Base-by-base conservation (phyloP, 2,113 vertebrate species). In the Tenrec ecaudatus region DNA sequence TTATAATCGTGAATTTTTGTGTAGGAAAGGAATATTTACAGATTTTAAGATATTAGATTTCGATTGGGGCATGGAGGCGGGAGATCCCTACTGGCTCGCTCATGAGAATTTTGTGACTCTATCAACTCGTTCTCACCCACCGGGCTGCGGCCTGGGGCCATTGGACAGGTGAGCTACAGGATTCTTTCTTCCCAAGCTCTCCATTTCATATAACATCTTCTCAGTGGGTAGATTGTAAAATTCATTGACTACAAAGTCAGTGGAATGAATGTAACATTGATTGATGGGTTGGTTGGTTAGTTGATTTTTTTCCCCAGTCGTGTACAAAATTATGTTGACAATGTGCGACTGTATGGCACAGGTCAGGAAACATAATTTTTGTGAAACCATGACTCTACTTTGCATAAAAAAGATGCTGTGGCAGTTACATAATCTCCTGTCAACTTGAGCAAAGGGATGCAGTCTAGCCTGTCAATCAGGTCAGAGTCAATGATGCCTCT, bases 281-380 rank as follows among this genome's bases (percentile, higher is more conserved):
- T 53, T 53, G 47, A 53, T 40, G 3, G 40, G 40, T 40, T 40
- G 40, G 40, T 40, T 40, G 40, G 40, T 40, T 40, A 7, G 69
- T 58, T 80, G 58, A 20, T 88, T 58, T 77, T 81, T 33, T 62
- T 75, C 77, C 64, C 80, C 53, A 53, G 3, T n/a, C 40, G 47
- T 22, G 20, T 71, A 57, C 58, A 43, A 90, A 88, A 69, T 84
- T 58, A 38, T 81, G 1, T 90, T 77, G n/a, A 36, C 12, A 82
- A 22, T 60, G 68, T 69, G 33, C 43, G 58, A n/a, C 22, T 7
- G 14, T 82, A 71, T 78, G 4, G 17, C 78, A 82, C 33, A 78
- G 40, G 71, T 91, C 85, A n/a, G n/a, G n/a, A 82, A 89, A 78
- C 75, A 57, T 8, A 10, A 53, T 60, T 57, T 83, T 91, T 93